Conservation (phyloP, 2,888 invertebrate genomes). For the Callyntrura guangdongensis region DNA sequence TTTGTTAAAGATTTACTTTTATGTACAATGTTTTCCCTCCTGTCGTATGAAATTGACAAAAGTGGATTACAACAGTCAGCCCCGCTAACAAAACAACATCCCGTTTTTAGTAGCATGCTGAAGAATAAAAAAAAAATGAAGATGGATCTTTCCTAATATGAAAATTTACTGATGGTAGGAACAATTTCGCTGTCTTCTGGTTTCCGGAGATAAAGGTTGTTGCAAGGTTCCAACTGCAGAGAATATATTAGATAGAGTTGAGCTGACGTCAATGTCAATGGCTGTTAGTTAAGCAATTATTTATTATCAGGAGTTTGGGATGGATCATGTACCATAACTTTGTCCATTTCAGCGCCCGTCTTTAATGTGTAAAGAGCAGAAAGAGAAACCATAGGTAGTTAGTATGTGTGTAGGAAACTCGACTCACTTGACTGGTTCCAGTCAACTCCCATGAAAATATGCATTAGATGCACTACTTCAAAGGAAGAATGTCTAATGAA, state of each 20-base stretch:
- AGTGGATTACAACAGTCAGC: too few species aligned
- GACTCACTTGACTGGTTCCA: constrained; percentile 27
- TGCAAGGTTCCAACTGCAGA: not conserved
- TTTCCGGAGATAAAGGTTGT: not conserved
- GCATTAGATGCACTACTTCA: constrained; percentile 55
- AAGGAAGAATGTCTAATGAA: constrained; percentile 60
- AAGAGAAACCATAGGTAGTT: too few species aligned
- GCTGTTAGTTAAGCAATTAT: constrained; percentile 39
- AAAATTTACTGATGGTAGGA: not conserved
- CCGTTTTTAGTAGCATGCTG: too few species aligned
- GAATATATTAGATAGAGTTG: not conserved
- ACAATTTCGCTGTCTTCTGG: not conserved
- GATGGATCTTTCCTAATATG: not conserved
- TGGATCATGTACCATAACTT: constrained; percentile 31
- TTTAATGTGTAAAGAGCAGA: not conserved
- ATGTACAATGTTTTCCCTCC: too few species aligned
- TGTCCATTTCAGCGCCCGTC: not conserved
- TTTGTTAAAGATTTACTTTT: too few species aligned
- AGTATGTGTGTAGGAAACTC: not conserved
- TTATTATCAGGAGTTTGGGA: constrained; percentile 1
- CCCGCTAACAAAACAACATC: too few species aligned
- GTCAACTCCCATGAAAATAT: constrained; percentile 38
- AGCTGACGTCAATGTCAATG: constrained; percentile 47
- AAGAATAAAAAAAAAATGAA: too few species aligned
- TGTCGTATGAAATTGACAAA: too few species aligned